Conservation (phyloP, 1,140 invertebrate genomes). For the Nasonia vitripennis region DNA sequence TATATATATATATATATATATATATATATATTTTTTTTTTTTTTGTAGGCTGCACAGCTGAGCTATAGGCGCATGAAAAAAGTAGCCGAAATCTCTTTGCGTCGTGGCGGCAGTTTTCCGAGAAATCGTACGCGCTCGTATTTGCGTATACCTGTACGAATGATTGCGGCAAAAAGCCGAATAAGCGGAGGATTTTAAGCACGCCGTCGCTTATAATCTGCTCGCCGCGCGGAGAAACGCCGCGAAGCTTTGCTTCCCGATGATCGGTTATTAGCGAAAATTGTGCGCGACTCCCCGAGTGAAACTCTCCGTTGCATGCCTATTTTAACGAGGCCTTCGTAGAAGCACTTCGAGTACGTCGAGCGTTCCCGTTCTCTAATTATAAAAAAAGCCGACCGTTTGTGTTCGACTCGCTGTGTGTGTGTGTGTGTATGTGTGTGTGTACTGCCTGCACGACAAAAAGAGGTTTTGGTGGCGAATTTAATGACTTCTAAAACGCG, state of each 20-base stretch:
- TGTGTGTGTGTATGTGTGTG: background rate
- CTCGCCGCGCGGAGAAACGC: background rate
- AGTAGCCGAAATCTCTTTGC: background rate
- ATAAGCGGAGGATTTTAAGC: too few relatives aligned
- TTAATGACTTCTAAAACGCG: constrained; percentile 5
- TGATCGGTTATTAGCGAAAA: constrained; percentile 28
- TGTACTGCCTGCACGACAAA: background rate
- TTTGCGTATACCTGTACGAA: too few relatives aligned
- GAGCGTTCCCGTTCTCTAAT: constrained; percentile 27
- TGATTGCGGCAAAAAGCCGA: too few relatives aligned
- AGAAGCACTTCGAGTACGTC: background rate
- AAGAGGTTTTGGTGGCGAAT: background rate
- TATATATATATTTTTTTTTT: too few relatives aligned
- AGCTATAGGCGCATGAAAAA: background rate
- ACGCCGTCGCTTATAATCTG: background rate
- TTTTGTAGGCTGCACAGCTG: background rate
- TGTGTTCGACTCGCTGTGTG: background rate
- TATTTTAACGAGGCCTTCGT: constrained; percentile 31
- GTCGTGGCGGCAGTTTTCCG: too few relatives aligned
- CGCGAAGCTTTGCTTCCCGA: background rate
- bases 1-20: too few relatives aligned
- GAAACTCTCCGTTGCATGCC: background rate
- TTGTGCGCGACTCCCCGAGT: background rate
- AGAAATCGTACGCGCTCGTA: background rate
- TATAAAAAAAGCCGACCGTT: background rate